Conservation (phyloP, 1,140 invertebrate genomes). For the Melipona quadrifasciata region DNA sequence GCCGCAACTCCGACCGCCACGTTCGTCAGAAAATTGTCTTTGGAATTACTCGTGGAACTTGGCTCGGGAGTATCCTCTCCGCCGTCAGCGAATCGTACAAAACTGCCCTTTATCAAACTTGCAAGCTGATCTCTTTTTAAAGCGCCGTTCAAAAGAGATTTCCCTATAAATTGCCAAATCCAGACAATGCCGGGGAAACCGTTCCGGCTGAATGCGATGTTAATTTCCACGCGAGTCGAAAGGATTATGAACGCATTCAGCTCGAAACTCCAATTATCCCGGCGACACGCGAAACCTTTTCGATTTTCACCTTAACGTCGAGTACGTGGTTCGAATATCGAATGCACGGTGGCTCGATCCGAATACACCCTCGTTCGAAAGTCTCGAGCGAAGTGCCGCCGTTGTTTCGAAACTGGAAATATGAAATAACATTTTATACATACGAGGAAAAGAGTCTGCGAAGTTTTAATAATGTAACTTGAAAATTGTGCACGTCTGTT, state of each 20-base stretch:
- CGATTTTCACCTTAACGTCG: neutral
- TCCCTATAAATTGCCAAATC: too few species aligned
- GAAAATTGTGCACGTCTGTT: too few species aligned
- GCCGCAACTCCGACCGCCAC: neutral
- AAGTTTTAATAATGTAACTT: too few species aligned
- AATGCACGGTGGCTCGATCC: neutral
- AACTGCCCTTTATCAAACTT: constrained; percentile 4
- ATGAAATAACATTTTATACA: too few species aligned
- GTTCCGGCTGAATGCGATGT: neutral
- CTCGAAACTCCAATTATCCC: neutral
- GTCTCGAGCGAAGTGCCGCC: neutral
- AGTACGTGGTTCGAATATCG: constrained; percentile 21
- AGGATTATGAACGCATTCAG: neutral
- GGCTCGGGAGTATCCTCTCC: neutral
- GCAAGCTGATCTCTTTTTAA: neutral
- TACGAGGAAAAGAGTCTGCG: too few species aligned
- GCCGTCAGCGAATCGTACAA: neutral
- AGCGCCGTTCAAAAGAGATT: too few species aligned
- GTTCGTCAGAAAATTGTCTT: neutral
- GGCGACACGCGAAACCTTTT: neutral
- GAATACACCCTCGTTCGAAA: too few species aligned
- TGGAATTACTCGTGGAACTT: neutral
- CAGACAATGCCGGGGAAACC: too few species aligned
- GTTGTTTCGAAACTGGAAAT: too few species aligned
- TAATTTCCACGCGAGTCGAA: neutral